These are phyloP conservation scores for Notothenia rossii DNA, from an alignment of 2,113 vertebrate genomes.

Conservation along the genomic window DNA sequence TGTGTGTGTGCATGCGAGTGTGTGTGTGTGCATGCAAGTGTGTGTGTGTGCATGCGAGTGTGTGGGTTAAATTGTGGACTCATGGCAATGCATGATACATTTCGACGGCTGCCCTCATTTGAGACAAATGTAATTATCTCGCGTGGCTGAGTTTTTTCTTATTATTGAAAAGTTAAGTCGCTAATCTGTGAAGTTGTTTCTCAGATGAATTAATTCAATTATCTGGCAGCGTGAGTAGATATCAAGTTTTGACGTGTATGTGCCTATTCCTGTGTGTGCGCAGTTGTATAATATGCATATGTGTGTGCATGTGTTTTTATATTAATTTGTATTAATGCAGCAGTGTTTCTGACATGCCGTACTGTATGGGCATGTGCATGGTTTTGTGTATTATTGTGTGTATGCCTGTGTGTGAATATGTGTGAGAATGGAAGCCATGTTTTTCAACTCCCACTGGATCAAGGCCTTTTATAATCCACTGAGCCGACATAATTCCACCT, in stretches of 20 bases:
- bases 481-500: constrained; percentile 84
- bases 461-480: constrained; percentile 82
- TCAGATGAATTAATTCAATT: constrained; percentile 81
- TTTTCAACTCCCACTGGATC: constrained; percentile 79
- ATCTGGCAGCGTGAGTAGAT: constrained; percentile 74
- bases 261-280: constrained; percentile 32
- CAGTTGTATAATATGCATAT: constrained; percentile 11
- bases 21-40: background rate
- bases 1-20: background rate
- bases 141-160: constrained; percentile 77
- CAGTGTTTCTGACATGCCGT: constrained; percentile 29
- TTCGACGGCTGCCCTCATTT: constrained; percentile 79
- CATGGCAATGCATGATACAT: constrained; percentile 67
- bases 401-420: constrained; percentile 32
- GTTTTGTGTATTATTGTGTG: constrained; percentile 23
- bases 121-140: constrained; percentile 83
- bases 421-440: constrained; percentile 70
- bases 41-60: constrained; percentile 2
- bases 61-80: constrained; percentile 48
- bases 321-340: constrained; percentile 44
- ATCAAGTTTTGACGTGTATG: constrained; percentile 68
- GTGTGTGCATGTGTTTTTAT: constrained; percentile 43
- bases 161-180: constrained; percentile 82
- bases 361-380: constrained; percentile 8
- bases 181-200: constrained; percentile 83